These are phyloP conservation scores for Enhydra lutris DNA, from an alignment of 2,113 vertebrate species.

Conservation along the genomic window DNA sequence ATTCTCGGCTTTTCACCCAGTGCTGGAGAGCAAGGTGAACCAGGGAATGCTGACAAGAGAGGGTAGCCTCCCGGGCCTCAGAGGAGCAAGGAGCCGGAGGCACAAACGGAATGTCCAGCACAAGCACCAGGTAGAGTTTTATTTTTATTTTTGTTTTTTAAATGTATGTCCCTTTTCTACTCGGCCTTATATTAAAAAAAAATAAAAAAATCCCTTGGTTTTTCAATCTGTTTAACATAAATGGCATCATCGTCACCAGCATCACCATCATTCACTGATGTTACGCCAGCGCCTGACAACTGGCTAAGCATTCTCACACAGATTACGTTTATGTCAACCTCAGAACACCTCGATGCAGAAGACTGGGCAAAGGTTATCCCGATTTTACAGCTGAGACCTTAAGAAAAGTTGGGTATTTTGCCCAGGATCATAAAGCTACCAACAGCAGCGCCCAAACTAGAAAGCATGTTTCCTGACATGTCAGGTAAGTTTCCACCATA, in stretches of 20 bases:
- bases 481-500: not conserved
- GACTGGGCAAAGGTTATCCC: not conserved
- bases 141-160: not conserved
- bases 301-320: not conserved
- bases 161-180: not conserved
- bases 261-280: not conserved
- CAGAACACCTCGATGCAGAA: not conserved
- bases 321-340: not conserved
- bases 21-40: not conserved
- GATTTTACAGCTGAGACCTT: not conserved
- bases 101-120: not conserved
- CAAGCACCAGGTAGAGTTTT: not conserved
- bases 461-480: not conserved
- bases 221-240: not conserved
- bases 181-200: not conserved
- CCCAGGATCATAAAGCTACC: not conserved
- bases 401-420: not conserved
- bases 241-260: not conserved
- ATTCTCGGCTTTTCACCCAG: not conserved
- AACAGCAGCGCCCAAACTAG: not conserved
- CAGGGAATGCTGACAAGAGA: not conserved
- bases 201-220: not conserved
- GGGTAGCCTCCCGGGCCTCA: not conserved
- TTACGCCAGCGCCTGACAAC: not conserved
- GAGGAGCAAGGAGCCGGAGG: not conserved